A percentile compares a stretch with the other conserved stretches of the same genome.
phyloP scores from a whole-genome alignment of 2,797 vertebrate genomes.

The Scomberomorus guttatus region DNA sequence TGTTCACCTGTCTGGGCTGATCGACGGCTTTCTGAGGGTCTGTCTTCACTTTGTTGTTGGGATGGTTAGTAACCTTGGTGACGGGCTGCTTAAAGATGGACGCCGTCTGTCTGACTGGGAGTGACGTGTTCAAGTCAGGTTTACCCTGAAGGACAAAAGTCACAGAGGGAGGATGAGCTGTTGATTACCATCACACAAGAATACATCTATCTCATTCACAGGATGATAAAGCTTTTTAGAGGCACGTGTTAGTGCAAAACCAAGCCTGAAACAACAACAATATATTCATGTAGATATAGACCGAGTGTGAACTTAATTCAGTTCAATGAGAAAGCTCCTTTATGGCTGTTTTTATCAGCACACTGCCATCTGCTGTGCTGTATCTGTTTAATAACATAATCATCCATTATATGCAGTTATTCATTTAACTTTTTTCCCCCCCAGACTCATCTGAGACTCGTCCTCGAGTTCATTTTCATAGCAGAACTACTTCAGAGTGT shows the following conservation, averaged over 20 bases:
- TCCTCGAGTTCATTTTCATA: not conserved
- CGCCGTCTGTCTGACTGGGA: slow-evolving; percentile 97
- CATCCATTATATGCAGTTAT: not conserved
- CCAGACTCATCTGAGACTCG: not conserved
- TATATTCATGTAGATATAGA: too few relatives aligned
- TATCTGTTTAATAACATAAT: not conserved
- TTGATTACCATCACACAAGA: not conserved
- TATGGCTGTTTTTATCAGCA: not conserved
- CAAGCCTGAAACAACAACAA: not conserved
- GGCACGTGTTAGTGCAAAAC: not conserved
- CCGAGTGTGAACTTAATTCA: too few relatives aligned
- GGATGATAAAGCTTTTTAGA: not conserved
- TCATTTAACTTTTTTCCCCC: not conserved
- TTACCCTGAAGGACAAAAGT: slow-evolving; percentile 88
- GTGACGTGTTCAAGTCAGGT: slow-evolving; percentile 96
- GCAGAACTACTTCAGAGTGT: too few relatives aligned
- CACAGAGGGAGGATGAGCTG: not conserved
- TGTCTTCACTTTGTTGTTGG: slow-evolving; percentile 99
- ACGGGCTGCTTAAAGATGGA: slow-evolving; percentile 99
- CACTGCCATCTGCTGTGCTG: not conserved
- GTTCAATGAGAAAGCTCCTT: too few relatives aligned
- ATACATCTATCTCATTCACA: not conserved
- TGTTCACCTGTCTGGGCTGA: slow-evolving; percentile 94
- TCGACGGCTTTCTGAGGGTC: slow-evolving; percentile 99
- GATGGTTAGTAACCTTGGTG: slow-evolving; percentile 99